phyloP scores from a whole-genome alignment of 2,113 vertebrate species.

The Aphyosemion australe region DNA sequence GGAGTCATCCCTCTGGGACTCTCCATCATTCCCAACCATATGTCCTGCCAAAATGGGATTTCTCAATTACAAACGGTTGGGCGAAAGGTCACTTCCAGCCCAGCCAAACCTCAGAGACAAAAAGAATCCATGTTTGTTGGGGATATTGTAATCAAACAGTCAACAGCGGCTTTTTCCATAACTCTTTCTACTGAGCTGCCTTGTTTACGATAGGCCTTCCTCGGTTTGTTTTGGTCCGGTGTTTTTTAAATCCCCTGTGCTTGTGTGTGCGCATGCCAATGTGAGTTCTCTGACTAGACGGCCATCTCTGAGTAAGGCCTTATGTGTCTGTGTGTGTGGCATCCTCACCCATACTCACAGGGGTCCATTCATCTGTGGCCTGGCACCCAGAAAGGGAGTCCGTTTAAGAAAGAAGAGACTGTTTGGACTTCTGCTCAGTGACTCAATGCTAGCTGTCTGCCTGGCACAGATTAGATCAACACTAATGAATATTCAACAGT shows the following conservation, averaged over 20 bases:
- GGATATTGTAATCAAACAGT: conserved; percentile 5
- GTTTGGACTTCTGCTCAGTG: conserved; percentile 64
- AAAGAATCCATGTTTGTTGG: too few species aligned
- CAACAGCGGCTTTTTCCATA: background rate
- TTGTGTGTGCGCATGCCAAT: conserved; percentile 56
- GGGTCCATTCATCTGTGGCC: conserved; percentile 70
- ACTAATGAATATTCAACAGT: conserved; percentile 73
- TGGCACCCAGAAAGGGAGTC: conserved; percentile 71
- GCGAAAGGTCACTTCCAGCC: conserved; percentile 18
- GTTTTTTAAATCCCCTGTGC: conserved; percentile 51
- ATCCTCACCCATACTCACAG: conserved; percentile 60
- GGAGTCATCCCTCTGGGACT: conserved; percentile 51
- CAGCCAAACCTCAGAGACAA: conserved; percentile 7
- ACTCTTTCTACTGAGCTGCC: conserved; percentile 6
- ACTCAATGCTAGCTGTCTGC: conserved; percentile 77
- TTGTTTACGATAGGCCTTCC: conserved; percentile 12
- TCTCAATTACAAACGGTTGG: conserved; percentile 35
- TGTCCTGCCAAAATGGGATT: conserved; percentile 41
- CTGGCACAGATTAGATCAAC: conserved; percentile 79
- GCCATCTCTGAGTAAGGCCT: conserved; percentile 48
- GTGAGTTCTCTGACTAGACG: conserved; percentile 37
- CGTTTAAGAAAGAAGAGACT: conserved; percentile 69
- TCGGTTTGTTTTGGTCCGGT: conserved; percentile 61
- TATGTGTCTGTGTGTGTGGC: conserved; percentile 42
- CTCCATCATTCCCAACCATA: conserved; percentile 50